Evolutionary conservation across 2,113 vertebrate genomes (phyloP).

Genomic region (Toxotes chatareus): DNA sequence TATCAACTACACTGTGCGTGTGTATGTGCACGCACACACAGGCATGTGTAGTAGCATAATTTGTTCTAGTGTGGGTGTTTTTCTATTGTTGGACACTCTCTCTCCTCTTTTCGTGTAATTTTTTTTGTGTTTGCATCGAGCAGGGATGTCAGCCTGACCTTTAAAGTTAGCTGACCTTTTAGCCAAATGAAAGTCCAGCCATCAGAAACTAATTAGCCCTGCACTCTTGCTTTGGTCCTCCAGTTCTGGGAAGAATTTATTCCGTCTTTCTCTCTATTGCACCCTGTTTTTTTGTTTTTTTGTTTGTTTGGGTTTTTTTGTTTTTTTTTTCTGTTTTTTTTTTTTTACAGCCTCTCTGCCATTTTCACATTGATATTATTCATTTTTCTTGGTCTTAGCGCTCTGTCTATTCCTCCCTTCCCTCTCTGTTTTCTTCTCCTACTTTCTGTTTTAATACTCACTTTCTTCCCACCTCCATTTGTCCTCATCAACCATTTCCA

Average conservation of each 20-base stretch:
- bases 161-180: conserved; percentile 83
- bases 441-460: conserved; percentile 25
- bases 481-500: conserved; percentile 56
- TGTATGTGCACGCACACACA: neutral
- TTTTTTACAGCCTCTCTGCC: conserved; percentile 1
- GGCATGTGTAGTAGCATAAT: conserved; percentile 29
- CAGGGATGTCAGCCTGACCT: conserved; percentile 72
- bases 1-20: conserved; percentile 41
- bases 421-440: conserved; percentile 21
- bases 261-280: conserved; percentile 34
- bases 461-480: conserved; percentile 46
- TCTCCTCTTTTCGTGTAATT: conserved; percentile 30
- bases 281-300: conserved; percentile 14
- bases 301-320: neutral
- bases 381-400: conserved; percentile 28
- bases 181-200: conserved; percentile 78
- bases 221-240: conserved; percentile 72
- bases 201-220: conserved; percentile 83
- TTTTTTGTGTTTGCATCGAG: conserved; percentile 53
- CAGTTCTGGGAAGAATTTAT: conserved; percentile 58
- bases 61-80: conserved; percentile 55
- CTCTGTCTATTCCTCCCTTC: conserved; percentile 24
- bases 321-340: neutral
- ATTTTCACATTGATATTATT: conserved; percentile 42
- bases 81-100: conserved; percentile 45